These are phyloP conservation scores for Drosophila borealis DNA, from an alignment of 2,888 invertebrate genomes.

Conservation along the genomic window DNA sequence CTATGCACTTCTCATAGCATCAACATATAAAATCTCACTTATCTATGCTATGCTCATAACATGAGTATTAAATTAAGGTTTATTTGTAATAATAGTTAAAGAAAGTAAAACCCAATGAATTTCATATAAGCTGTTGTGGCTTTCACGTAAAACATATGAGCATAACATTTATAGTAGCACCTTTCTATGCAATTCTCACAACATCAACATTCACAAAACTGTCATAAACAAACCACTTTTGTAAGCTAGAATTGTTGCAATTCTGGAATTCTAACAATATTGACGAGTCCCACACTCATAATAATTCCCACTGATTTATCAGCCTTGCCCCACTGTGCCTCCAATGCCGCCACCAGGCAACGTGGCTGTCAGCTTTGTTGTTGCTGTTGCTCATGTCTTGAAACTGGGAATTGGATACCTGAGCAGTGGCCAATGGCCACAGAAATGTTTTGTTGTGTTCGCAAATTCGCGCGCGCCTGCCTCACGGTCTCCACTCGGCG, in stretches of 20 bases:
- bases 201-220: background rate
- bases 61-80: too few species aligned
- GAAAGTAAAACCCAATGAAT: too few species aligned
- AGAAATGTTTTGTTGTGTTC: slow-evolving; percentile 46
- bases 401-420: slow-evolving; percentile 72
- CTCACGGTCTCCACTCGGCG: slow-evolving; percentile 23
- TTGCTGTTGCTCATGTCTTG: slow-evolving; percentile 63
- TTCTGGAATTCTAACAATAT: too few species aligned
- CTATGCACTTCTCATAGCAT: background rate
- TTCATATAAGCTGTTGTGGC: too few species aligned
- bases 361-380: slow-evolving; percentile 36
- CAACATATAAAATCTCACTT: background rate
- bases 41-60: background rate
- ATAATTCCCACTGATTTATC: too few species aligned
- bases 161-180: too few species aligned
- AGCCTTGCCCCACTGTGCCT: slow-evolving; percentile 38
- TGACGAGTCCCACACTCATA: too few species aligned
- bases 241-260: too few species aligned
- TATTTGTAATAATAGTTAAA: too few species aligned
- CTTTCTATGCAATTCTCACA: slow-evolving; percentile 2
- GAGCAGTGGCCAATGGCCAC: slow-evolving; percentile 72
- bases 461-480: slow-evolving; percentile 56
- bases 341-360: slow-evolving; percentile 18
- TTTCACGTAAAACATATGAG: too few species aligned
- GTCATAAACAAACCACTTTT: too few species aligned